A percentile compares a stretch with the other conserved stretches of the same genome.
These are phyloP conservation scores for Leptopilina boulardi DNA, from an alignment of 1,140 invertebrate genomes.

Conservation along the genomic window DNA sequence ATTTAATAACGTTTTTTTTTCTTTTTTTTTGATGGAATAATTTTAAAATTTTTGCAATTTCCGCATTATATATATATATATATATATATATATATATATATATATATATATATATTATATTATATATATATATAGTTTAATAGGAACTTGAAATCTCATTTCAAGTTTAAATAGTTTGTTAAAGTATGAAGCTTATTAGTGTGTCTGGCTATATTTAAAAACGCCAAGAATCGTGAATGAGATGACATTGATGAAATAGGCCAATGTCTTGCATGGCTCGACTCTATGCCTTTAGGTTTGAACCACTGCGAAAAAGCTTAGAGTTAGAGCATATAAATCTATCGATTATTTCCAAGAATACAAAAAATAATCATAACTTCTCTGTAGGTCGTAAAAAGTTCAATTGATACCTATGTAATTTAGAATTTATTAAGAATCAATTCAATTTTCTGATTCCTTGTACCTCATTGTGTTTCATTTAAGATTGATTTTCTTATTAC, in stretches of 20 bases:
- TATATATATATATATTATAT: no score
- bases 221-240: constrained; percentile 30
- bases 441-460: background rate
- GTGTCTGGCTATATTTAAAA: constrained; percentile 15
- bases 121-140: no score
- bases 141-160: background rate
- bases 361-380: background rate
- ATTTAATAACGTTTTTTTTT: no score
- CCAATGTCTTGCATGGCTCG: constrained; percentile 25
- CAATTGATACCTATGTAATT: background rate
- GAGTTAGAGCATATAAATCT: background rate
- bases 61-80: no score
- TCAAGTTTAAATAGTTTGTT: constrained; percentile 19
- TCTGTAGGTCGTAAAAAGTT: background rate
- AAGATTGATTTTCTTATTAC: background rate
- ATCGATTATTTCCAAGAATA: constrained; percentile 1
- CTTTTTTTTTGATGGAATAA: no score
- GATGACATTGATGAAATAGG: constrained; percentile 31
- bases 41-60: no score
- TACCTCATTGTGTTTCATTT: background rate
- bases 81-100: no score
- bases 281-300: constrained; percentile 3
- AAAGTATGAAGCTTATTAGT: background rate
- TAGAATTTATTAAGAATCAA: constrained; percentile 16
- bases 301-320: background rate